Base-by-base conservation (phyloP, 2,113 vertebrate genomes). In the Spermophilus dauricus region DNA sequence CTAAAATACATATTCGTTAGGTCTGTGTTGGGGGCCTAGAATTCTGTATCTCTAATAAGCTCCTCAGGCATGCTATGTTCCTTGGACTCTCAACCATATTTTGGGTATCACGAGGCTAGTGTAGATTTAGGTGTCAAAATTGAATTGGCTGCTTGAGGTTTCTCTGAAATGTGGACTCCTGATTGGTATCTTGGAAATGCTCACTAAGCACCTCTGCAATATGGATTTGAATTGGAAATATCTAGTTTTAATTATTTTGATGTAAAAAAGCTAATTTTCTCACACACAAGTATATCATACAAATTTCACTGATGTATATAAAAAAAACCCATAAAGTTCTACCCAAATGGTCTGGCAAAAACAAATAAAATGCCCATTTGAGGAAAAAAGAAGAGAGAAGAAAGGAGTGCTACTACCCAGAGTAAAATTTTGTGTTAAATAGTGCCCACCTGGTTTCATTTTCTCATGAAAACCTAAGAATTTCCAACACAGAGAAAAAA, bases 1-100 rank as follows among this genome's bases (percentile, higher is more conserved):
- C 82, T 86, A 73, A 69, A 92, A 94, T 73, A 51, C 18, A 92
- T 34, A 63, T 42, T 69, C 42, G 83, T 76, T 77, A 77, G 11
- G 26, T 95, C 75, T 90, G 37, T 2, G 4, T 67, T 83, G 17
- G 37, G 17, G 20, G 1, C 4, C 34, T 77, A 22, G 73, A 22
- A 48, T 14, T 58, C 26, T 75, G 3, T 24, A 78, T 86, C 34
- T 82, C 51, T 86, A 67, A 67, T 14, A 56, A 88, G 72, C 12
- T 78, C 5, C 0, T 32, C 67, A 13, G n/a, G 61, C 30, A 72
- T 24, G 34, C 22, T 53, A 39, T 63, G 13, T 48, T 78, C 45
- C 34, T 53, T 42, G 37, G 53, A 82, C 51, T 92, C 85, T 83
- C 37, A 58, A 77, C 14, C 28, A 83, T 13, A 12, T 13, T 81